phyloP scores from a whole-genome alignment of 2,113 vertebrate genomes.

The Pollachius pollachius region DNA sequence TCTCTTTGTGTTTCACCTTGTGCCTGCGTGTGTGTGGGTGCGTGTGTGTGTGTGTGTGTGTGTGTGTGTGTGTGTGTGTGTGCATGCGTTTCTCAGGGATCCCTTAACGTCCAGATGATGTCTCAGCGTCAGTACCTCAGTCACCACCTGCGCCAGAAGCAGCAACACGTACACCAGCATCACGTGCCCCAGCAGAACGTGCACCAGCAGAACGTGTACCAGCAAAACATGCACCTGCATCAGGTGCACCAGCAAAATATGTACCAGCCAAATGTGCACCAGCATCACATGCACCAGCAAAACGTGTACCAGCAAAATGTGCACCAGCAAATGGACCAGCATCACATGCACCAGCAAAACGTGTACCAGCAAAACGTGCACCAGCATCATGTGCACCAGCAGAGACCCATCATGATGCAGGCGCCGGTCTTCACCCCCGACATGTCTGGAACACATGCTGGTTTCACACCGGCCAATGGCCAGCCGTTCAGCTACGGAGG shows the following conservation, averaged over 20 bases:
- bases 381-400: conserved; percentile 51
- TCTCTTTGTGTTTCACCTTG: neutral
- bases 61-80: neutral
- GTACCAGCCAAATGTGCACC: conserved; percentile 34
- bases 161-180: conserved; percentile 27
- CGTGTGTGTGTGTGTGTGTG: neutral
- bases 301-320: conserved; percentile 32
- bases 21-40: neutral
- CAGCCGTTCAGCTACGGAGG: conserved; percentile 93
- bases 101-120: conserved; percentile 93
- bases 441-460: conserved; percentile 78
- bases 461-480: conserved; percentile 77
- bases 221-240: conserved; percentile 62
- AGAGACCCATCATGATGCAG: conserved; percentile 89
- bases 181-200: no score
- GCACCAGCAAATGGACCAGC: neutral
- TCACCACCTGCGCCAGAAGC: conserved; percentile 88
- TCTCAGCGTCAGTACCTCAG: conserved; percentile 92
- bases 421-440: conserved; percentile 85
- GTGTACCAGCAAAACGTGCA: neutral
- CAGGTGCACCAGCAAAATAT: conserved; percentile 65
- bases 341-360: conserved; percentile 50
- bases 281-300: neutral
- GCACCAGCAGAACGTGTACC: conserved; percentile 58
- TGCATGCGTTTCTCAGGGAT: conserved; percentile 72